phyloP scores from a whole-genome alignment of 2,888 invertebrate species.

The Creontiades dilutus region DNA sequence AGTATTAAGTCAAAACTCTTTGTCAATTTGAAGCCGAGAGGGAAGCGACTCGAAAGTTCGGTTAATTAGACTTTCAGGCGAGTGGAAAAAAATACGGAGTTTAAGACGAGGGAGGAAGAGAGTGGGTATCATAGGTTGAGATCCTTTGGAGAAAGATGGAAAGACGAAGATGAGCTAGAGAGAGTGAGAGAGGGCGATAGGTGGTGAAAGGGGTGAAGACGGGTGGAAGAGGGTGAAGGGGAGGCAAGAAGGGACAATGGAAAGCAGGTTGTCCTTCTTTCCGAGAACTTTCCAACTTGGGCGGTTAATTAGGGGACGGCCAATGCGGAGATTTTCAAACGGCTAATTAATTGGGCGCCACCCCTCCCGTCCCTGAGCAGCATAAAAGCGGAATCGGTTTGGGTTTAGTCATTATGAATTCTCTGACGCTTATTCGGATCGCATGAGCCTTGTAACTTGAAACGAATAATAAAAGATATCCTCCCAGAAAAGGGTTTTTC shows the following conservation, averaged over 20 bases:
- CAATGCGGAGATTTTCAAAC: constrained; percentile 58
- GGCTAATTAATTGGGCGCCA: constrained; percentile 61
- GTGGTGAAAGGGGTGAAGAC: background rate
- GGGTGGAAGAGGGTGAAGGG: background rate
- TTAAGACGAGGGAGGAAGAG: constrained; percentile 47
- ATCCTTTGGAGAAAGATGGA: background rate
- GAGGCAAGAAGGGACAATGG: constrained; percentile 40
- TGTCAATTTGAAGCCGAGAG: constrained; percentile 66
- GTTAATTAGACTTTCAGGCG: constrained; percentile 70
- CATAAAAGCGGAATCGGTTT: constrained; percentile 26
- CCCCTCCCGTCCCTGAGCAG: background rate
- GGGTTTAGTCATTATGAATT: constrained; percentile 17
- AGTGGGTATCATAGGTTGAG: background rate
- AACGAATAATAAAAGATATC: no score
- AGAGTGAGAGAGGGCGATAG: background rate
- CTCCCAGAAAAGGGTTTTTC: no score
- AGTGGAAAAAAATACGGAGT: constrained; percentile 67
- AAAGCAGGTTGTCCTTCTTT: constrained; percentile 57
- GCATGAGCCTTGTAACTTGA: no score
- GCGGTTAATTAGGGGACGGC: constrained; percentile 60
- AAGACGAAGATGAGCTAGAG: background rate
- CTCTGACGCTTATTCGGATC: background rate
- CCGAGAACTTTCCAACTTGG: constrained; percentile 26
- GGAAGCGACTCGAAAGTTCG: constrained; percentile 68
- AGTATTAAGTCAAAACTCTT: constrained; percentile 72